Base-by-base conservation (phyloP, 2,888 invertebrate genomes). In the Trissonchulus latispiculum region DNA sequence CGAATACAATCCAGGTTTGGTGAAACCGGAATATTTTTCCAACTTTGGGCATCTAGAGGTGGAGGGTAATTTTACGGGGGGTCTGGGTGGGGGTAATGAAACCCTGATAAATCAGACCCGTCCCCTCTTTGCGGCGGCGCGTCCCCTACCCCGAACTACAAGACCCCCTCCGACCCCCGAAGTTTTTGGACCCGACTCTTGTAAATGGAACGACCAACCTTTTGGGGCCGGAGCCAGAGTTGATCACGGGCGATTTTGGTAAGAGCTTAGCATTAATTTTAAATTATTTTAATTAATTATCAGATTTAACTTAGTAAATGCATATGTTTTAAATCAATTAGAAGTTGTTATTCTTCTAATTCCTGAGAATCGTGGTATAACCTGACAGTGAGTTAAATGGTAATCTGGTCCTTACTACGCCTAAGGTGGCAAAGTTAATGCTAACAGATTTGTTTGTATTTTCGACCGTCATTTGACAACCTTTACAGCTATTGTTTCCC, bases 161-260 rank as follows among this genome's bases (percentile, higher is more conserved):
- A 48, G 8, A 8, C 8, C 8, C 23, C 8, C 23, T 15, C 48
- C 48, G 48, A 48, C 48, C 48, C 48, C 8, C 8, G 23, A 48
- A 48, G 23, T 48, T 15, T 48, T 48, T 48, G 48, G 48, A 15
- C 48, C 48, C 8, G 48, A 48, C 23, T 8, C 66, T 33, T 64
- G 66, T 33, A 32, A 64, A 29, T 64, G 66, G 66, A 64, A 64
- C 35, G 66, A 64, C n/a, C 15, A 64, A 28, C 35, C 66, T 8
- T 64, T 15, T 64, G 32, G 32, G 8, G 66, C 66, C 31, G 66
- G 32, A 32, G 66, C 66, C 8, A 29, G 66, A n/a, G 66, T 64
- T 18, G 66, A 64, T 33, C 66, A 64, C n/a, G 66, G 66, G 28
- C 31, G 66, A 32, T 64, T 64, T n/a, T 64, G 66, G 66, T 64